Percentiles rank a stretch among this genome's conserved stretches.
phyloP scores from a whole-genome alignment of 2,797 vertebrate species.

The Muraenolepis orangiensis region DNA sequence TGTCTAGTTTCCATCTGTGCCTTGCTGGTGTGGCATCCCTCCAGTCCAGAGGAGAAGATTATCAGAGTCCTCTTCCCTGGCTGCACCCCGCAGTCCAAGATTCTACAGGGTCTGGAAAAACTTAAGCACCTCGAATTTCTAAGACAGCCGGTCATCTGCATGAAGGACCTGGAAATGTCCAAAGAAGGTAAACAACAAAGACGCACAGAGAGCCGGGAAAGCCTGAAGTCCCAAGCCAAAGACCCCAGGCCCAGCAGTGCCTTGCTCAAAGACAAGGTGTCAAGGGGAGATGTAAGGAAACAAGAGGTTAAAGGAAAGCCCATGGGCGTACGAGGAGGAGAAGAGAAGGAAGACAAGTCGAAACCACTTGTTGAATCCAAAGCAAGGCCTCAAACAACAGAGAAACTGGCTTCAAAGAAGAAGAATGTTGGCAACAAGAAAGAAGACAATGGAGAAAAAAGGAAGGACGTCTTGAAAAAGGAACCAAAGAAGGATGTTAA shows the following conservation, averaged over 20 bases:
- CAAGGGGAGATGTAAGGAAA: conserved; percentile 61
- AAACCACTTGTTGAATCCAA: conserved; percentile 57
- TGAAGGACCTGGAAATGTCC: conserved; percentile 71
- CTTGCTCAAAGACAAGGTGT: conserved; percentile 63
- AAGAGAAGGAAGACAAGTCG: conserved; percentile 62
- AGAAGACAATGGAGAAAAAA: conserved; percentile 36
- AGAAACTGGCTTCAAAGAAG: conserved; percentile 68
- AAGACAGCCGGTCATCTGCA: conserved; percentile 76
- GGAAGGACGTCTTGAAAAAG: conserved; percentile 64
- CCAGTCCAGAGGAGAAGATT: conserved; percentile 81
- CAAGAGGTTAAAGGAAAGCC: conserved; percentile 62
- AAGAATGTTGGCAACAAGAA: conserved; percentile 60
- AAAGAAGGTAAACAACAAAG: conserved; percentile 67
- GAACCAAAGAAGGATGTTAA: conserved; percentile 74
- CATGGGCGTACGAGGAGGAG: conserved; percentile 37
- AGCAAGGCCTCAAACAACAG: conserved; percentile 55
- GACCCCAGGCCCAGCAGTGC: conserved; percentile 54
- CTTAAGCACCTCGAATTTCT: conserved; percentile 87
- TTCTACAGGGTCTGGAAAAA: conserved; percentile 87
- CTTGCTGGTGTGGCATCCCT: conserved; percentile 90
- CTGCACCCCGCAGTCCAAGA: conserved; percentile 81
- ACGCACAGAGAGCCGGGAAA: conserved; percentile 83
- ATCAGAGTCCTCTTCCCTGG: conserved; percentile 89
- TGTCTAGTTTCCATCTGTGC: conserved; percentile 82
- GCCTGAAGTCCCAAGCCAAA: conserved; percentile 74